Percentiles rank a stretch among this genome's conserved stretches.
phyloP scores from a whole-genome alignment of 2,113 vertebrate genomes.

The Romanogobio albipinnatus region DNA sequence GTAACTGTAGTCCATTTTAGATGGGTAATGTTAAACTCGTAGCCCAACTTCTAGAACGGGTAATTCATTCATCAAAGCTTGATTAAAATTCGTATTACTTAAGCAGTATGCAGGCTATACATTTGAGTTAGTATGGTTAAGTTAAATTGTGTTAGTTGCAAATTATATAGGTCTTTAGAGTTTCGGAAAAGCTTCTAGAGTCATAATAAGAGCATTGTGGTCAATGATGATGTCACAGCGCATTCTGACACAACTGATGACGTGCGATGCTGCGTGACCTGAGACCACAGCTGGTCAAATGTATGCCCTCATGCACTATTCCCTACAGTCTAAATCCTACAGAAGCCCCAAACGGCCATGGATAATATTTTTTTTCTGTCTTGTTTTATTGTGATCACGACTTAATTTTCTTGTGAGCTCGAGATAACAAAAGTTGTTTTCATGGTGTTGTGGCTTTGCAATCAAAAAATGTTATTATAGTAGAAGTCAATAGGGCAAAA shows the following conservation, averaged over 20 bases:
- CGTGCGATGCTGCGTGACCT: background rate
- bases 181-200: background rate
- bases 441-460: too few species aligned
- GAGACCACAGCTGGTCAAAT: constrained; percentile 15
- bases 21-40: background rate
- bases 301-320: too few species aligned
- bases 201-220: constrained; percentile 36
- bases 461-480: too few species aligned
- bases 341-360: too few species aligned
- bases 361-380: too few species aligned
- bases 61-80: background rate
- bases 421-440: too few species aligned
- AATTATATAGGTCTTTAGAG: background rate
- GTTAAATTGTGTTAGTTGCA: background rate
- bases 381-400: too few species aligned
- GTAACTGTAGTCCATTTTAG: background rate
- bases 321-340: too few species aligned
- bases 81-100: background rate
- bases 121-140: too few species aligned
- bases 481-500: too few species aligned
- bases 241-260: constrained; percentile 29
- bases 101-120: background rate
- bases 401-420: too few species aligned
- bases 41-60: background rate
- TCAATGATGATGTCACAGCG: constrained; percentile 29